A percentile compares a stretch with the other conserved stretches of the same genome.
Evolutionary conservation across 2,797 vertebrate genomes (phyloP).

Genomic region (Triplophysa yarkandensis): DNA sequence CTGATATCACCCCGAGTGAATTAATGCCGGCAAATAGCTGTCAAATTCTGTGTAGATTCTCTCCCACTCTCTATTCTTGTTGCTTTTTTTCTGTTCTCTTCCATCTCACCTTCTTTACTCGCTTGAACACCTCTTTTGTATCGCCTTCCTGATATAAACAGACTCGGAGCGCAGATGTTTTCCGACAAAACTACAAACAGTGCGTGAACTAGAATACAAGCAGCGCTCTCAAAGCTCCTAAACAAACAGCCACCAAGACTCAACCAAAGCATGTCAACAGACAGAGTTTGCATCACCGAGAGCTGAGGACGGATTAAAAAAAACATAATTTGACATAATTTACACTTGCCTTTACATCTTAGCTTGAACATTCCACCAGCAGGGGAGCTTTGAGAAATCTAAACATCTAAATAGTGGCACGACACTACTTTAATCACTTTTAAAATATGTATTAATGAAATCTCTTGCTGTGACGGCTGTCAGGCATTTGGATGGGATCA

Average conservation of each 20-base stretch:
- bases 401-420: not conserved
- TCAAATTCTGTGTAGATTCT: not conserved
- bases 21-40: not conserved
- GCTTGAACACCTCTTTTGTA: conserved; percentile 37
- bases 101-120: conserved; percentile 28
- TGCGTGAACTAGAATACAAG: conserved; percentile 38
- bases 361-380: not conserved
- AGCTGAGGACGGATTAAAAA: conserved; percentile 3
- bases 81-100: not conserved
- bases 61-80: not conserved
- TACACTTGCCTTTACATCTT: not conserved
- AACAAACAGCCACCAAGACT: conserved; percentile 35
- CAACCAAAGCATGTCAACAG: conserved; percentile 26
- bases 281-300: conserved; percentile 16
- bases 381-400: conserved; percentile 10
- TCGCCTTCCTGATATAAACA: conserved; percentile 25
- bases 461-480: not conserved
- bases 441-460: not conserved
- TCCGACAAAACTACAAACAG: conserved; percentile 38
- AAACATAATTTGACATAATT: conserved; percentile 9
- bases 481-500: conserved; percentile 6
- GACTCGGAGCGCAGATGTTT: conserved; percentile 42
- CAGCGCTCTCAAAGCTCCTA: conserved; percentile 29
- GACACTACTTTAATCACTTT: not conserved
- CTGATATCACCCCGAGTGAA: not conserved